Percentiles rank a stretch among this genome's conserved stretches.
These are phyloP conservation scores for Serranus cabrilla DNA, from an alignment of 2,797 vertebrate species.

Conservation along the genomic window DNA sequence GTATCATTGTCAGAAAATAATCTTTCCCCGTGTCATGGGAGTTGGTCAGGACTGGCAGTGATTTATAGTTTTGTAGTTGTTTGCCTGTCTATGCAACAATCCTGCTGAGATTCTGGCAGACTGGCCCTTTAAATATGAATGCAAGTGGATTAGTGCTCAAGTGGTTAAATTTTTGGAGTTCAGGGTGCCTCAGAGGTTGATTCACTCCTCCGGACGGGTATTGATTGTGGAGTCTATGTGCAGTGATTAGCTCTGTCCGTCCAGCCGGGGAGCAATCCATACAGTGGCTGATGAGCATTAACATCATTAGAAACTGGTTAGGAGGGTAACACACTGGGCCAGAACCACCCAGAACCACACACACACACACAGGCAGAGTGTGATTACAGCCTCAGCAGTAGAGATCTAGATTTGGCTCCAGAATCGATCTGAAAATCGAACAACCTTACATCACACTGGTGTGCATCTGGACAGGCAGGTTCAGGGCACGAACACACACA, in stretches of 20 bases:
- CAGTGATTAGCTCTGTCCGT: conserved; percentile 73
- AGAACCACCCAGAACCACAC: conserved; percentile 52
- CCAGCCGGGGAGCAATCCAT: conserved; percentile 73
- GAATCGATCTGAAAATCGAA: conserved; percentile 81
- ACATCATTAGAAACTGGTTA: conserved; percentile 73
- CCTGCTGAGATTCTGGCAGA: not conserved
- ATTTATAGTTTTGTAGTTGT: too few species aligned
- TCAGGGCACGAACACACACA: conserved; percentile 39
- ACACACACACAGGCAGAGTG: conserved; percentile 35
- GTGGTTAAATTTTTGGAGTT: conserved; percentile 52
- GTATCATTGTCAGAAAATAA: not conserved
- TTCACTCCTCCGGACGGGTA: conserved; percentile 62
- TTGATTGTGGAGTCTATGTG: conserved; percentile 63
- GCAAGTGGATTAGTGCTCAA: conserved; percentile 6
- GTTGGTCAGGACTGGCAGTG: not conserved
- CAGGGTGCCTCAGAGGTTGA: conserved; percentile 60
- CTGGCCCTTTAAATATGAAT: conserved; percentile 34
- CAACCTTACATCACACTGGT: conserved; percentile 74
- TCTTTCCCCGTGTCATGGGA: not conserved
- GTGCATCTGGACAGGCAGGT: conserved; percentile 61
- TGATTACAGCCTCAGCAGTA: conserved; percentile 80
- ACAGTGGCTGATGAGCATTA: conserved; percentile 72
- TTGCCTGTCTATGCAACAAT: too few species aligned
- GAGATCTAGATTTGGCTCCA: conserved; percentile 79
- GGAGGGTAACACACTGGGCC: conserved; percentile 57